Evolutionary conservation across 2,888 invertebrate genomes (phyloP), one percentile per base, ranked within the genome.

Genomic region (Tiliacea citrago): DNA sequence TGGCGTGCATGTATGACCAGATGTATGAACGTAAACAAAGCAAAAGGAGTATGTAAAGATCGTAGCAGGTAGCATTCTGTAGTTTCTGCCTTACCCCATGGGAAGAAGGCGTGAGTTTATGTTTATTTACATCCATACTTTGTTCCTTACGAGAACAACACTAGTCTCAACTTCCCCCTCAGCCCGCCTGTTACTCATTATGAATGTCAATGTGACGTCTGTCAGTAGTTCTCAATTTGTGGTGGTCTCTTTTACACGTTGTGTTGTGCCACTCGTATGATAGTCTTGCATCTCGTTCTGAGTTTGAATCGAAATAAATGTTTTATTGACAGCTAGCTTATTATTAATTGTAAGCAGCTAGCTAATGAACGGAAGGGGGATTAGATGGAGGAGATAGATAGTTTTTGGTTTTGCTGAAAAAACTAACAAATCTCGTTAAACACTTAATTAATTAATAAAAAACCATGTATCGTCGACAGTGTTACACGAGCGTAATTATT

Each of bases 351-450:
- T n/a, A n/a, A n/a, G n/a, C n/a, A 39, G 39, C 39, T 47, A 63
- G 13, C 7, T 60, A 75, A 58, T 81, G 55, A 47, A 75, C 76
- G 51, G 42, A 81, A 80, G 57, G 53, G 53, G 61, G 42, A 71
- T 35, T 65, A 42, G 47, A 58, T 67, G 66, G 78, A 58, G 67
- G 58, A 65, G 67, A 29, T 39, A 77, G 18, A 49, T 53, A 55
- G 62, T 67, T 67, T 77, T 62, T 58, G 51, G 62, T 67, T 67
- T 77, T 62, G 35, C 57, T 13, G 13, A 24, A 80, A 81, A 81
- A 66, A 71, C 53, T 55, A 16, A 77, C n/a, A 78, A 58, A 57
- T 60, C 45, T 74, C 13, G 55, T 0, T 55, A 69, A 0, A 60
- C 24, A 63, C n/a, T 0, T 18, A 42, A 9, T 7, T 47, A 63